These are phyloP conservation scores for Carcina quercana DNA, from an alignment of 2,888 invertebrate species.

Conservation along the genomic window DNA sequence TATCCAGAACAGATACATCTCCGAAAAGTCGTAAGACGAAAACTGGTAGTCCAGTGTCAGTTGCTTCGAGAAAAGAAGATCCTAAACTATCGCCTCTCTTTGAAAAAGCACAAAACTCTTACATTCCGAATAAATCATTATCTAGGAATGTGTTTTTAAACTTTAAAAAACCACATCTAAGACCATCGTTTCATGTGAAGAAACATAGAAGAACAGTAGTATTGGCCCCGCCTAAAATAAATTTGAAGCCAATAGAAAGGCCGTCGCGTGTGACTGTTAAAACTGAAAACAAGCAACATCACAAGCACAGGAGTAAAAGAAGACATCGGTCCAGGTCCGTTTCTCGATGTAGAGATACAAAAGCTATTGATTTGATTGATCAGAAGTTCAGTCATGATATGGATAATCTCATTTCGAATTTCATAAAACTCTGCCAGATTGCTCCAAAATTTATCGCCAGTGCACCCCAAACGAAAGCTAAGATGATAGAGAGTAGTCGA, in stretches of 20 bases:
- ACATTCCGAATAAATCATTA: constrained; percentile 60
- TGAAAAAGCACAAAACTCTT: constrained; percentile 61
- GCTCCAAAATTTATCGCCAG: constrained; percentile 54
- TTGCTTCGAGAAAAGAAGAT: constrained; percentile 41
- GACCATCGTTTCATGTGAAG: constrained; percentile 62
- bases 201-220: constrained; percentile 73
- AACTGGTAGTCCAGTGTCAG: constrained; percentile 32
- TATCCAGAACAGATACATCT: constrained; percentile 38
- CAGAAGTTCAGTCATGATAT: constrained; percentile 66
- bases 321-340: constrained; percentile 64
- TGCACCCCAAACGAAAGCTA: constrained; percentile 44
- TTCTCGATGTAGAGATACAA: constrained; percentile 70
- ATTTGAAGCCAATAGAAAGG: constrained; percentile 57
- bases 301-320: constrained; percentile 62
- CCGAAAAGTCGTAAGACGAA: constrained; percentile 52
- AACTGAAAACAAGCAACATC: constrained; percentile 63
- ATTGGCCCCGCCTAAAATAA: constrained; percentile 63
- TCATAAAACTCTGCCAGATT: constrained; percentile 63
- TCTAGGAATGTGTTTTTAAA: constrained; percentile 64
- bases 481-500: constrained; percentile 12
- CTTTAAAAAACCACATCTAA: constrained; percentile 58
- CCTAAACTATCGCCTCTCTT: constrained; percentile 47
- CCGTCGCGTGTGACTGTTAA: constrained; percentile 58
- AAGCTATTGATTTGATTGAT: constrained; percentile 76
- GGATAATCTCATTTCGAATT: constrained; percentile 56